Evolutionary conservation across 2,888 invertebrate species (phyloP).

Genomic region (Axea sp.): DNA sequence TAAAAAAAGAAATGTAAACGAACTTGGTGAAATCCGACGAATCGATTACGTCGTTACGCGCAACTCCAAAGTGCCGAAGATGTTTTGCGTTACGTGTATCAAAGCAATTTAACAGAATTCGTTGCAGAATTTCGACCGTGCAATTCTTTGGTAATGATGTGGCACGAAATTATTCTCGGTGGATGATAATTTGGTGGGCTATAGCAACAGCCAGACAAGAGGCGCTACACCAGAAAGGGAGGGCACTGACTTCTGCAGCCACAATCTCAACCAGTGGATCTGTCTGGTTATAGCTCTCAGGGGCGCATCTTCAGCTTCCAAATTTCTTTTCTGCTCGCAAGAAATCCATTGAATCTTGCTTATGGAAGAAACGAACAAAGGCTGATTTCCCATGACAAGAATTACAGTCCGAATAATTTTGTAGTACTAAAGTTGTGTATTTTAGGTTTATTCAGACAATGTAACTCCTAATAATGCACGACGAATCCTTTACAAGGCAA

Average conservation of each 20-base stretch:
- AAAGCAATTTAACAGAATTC: slow-evolving; percentile 9
- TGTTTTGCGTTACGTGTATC: slow-evolving; percentile 17
- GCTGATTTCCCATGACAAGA: too few relatives aligned
- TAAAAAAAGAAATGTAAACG: too few relatives aligned
- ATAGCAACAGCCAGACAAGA: slow-evolving; percentile 12
- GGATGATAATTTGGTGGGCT: slow-evolving; percentile 32
- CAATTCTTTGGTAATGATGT: slow-evolving; percentile 25
- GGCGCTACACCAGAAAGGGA: slow-evolving; percentile 29
- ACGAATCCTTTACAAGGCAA: too few relatives aligned
- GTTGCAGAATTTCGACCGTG: slow-evolving; percentile 13
- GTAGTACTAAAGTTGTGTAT: too few relatives aligned
- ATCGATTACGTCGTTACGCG: slow-evolving; percentile 13
- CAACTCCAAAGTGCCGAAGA: not conserved
- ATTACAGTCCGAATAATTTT: too few relatives aligned
- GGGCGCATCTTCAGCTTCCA: slow-evolving; percentile 24
- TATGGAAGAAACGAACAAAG: too few relatives aligned
- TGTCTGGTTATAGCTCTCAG: slow-evolving; percentile 65
- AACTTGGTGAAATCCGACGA: slow-evolving; percentile 3
- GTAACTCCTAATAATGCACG: too few relatives aligned
- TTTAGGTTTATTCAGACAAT: too few relatives aligned
- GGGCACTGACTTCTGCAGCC: slow-evolving; percentile 72
- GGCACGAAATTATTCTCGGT: slow-evolving; percentile 31
- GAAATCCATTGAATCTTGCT: too few relatives aligned
- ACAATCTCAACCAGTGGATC: slow-evolving; percentile 72
- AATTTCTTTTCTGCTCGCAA: slow-evolving; percentile 7